Conservation (phyloP, 2,888 invertebrate species). For the Acronicta alni region DNA sequence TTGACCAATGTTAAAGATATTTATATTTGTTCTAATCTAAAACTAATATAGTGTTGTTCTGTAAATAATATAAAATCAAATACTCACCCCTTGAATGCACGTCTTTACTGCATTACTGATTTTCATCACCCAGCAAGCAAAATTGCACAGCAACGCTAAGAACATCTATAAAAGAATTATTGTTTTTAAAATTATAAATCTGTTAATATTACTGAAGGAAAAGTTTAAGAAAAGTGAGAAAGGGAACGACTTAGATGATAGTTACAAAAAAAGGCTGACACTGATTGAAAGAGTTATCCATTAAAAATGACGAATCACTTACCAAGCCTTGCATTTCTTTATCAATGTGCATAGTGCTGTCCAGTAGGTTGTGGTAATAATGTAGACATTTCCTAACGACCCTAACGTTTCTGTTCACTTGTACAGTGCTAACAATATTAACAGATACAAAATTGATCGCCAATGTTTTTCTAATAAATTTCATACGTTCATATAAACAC, state of each 20-base stretch:
- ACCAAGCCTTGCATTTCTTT: conserved; percentile 22
- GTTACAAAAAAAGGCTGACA: too few relatives aligned
- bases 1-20: too few relatives aligned
- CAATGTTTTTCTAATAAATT: conserved; percentile 7
- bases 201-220: too few relatives aligned
- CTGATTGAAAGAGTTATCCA: too few relatives aligned
- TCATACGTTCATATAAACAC: conserved; percentile 1
- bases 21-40: neutral
- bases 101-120: neutral
- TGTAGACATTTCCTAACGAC: conserved; percentile 21
- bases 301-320: neutral
- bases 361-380: conserved; percentile 32
- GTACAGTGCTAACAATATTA: conserved; percentile 24
- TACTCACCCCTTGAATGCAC: neutral
- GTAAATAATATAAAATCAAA: neutral
- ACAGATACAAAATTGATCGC: conserved; percentile 16
- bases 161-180: neutral
- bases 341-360: conserved; percentile 11
- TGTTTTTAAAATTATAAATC: neutral
- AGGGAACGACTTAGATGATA: too few relatives aligned
- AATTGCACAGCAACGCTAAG: neutral
- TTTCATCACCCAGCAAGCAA: neutral
- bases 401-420: conserved; percentile 9
- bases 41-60: neutral
- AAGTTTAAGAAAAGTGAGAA: too few relatives aligned